Percentiles rank a stretch among this genome's conserved stretches.
Evolutionary conservation across 2,888 invertebrate genomes (phyloP).

Genomic region (Leptinotarsa haldemani): DNA sequence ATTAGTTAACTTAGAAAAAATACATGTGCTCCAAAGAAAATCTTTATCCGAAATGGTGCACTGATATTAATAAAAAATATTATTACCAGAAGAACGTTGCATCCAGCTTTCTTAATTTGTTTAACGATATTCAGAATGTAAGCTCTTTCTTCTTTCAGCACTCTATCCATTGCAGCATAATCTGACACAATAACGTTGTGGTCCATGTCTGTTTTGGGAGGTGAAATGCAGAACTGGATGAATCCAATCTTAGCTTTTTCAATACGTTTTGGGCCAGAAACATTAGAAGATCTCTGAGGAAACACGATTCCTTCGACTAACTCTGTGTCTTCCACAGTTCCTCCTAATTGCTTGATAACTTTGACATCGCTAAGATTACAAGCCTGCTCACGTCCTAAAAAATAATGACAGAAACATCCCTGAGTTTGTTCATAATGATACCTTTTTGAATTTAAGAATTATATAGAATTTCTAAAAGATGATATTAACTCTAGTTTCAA

Average conservation of each 20-base stretch:
- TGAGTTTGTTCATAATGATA: too few relatives aligned
- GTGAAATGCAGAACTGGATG: slow-evolving; percentile 99
- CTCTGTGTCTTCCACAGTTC: slow-evolving; percentile 97
- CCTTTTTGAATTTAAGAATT: too few relatives aligned
- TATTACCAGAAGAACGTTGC: slow-evolving; percentile 93
- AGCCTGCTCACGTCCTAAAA: slow-evolving; percentile 69
- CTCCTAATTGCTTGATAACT: slow-evolving; percentile 96
- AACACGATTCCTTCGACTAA: slow-evolving; percentile 96
- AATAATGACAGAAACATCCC: neutral
- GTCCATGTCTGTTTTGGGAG: slow-evolving; percentile 99
- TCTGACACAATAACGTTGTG: slow-evolving; percentile 96
- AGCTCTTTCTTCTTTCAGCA: slow-evolving; percentile 95
- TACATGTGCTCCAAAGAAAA: too few relatives aligned
- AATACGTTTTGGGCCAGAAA: slow-evolving; percentile 91
- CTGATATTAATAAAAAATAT: neutral
- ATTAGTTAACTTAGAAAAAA: neutral
- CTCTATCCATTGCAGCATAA: slow-evolving; percentile 99
- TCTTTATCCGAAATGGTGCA: neutral
- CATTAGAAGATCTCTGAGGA: slow-evolving; percentile 87
- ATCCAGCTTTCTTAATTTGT: slow-evolving; percentile 98
- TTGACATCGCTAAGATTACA: slow-evolving; percentile 96
- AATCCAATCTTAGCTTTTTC: slow-evolving; percentile 99
- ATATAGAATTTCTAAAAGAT: too few relatives aligned
- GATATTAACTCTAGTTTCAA: neutral
- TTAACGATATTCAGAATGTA: slow-evolving; percentile 99